Evolutionary conservation across 2,797 vertebrate genomes (phyloP).

Genomic region (Brotula barbata): DNA sequence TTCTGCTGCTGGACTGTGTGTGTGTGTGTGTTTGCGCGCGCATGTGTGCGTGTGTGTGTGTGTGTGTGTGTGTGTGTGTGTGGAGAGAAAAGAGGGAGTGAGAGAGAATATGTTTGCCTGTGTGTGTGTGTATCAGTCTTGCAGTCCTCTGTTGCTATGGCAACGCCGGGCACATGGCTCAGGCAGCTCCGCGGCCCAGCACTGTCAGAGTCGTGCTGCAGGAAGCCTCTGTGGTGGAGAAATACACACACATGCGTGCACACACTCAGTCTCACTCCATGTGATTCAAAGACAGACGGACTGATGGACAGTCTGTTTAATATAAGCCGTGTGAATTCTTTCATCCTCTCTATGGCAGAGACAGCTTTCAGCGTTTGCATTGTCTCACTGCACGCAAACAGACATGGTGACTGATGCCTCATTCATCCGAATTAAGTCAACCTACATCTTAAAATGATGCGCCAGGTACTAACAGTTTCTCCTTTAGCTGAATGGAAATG

Average conservation of each 20-base stretch:
- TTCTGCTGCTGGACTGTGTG: constrained; percentile 74
- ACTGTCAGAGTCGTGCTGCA: constrained; percentile 78
- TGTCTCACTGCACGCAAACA: constrained; percentile 31
- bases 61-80: constrained; percentile 55
- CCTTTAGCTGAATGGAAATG: constrained; percentile 31
- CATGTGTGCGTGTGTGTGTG: constrained; percentile 57
- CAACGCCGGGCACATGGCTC: constrained; percentile 78
- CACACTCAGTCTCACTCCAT: constrained; percentile 22
- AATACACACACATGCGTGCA: constrained; percentile 31
- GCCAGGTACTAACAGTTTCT: constrained; percentile 52
- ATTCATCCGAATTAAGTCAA: constrained; percentile 53
- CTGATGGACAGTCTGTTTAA: constrained; percentile 45
- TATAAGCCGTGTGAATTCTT: constrained; percentile 38
- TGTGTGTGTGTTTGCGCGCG: constrained; percentile 39
- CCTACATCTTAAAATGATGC: constrained; percentile 44
- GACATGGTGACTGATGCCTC: constrained; percentile 35
- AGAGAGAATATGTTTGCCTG: constrained; percentile 60
- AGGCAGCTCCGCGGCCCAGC: constrained; percentile 74
- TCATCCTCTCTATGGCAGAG: constrained; percentile 28
- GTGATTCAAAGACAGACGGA: constrained; percentile 52
- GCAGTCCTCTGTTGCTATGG: constrained; percentile 82
- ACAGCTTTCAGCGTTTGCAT: constrained; percentile 19
- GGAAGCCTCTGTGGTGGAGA: constrained; percentile 68
- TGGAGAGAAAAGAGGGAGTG: constrained; percentile 19
- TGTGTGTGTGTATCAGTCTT: constrained; percentile 69